phyloP scores from a whole-genome alignment of 2,113 vertebrate species.

The Colossoma macropomum region DNA sequence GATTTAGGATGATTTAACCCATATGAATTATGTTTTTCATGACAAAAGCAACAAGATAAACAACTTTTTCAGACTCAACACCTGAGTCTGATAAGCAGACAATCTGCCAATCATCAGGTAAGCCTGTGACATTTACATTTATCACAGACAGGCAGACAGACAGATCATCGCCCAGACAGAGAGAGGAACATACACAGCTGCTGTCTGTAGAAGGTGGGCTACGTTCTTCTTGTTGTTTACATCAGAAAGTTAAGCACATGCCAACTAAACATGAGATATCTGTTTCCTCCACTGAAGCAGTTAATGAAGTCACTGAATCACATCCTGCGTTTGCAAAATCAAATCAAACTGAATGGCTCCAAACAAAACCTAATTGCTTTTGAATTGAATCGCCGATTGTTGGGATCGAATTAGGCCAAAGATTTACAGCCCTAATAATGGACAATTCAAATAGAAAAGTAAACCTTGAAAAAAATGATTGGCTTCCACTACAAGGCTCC shows the following conservation, averaged over 20 bases:
- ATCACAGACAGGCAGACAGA: background rate
- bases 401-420: background rate
- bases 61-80: background rate
- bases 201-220: background rate
- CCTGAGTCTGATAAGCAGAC: too few relatives aligned
- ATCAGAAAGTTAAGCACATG: background rate
- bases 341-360: constrained; percentile 29
- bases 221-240: background rate
- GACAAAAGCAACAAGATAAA: background rate
- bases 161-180: background rate
- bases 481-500: background rate
- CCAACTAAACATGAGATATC: background rate
- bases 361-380: constrained; percentile 14
- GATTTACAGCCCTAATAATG: constrained; percentile 3
- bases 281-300: background rate
- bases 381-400: constrained; percentile 4
- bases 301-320: constrained; percentile 9
- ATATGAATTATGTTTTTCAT: background rate
- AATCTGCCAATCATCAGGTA: too few relatives aligned
- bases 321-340: background rate
- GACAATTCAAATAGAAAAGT: background rate
- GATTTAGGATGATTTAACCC: too few relatives aligned
- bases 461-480: background rate
- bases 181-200: background rate
- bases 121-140: background rate